These are phyloP conservation scores for Sisyra nigra DNA, from an alignment of 2,888 invertebrate genomes.

Conservation along the genomic window DNA sequence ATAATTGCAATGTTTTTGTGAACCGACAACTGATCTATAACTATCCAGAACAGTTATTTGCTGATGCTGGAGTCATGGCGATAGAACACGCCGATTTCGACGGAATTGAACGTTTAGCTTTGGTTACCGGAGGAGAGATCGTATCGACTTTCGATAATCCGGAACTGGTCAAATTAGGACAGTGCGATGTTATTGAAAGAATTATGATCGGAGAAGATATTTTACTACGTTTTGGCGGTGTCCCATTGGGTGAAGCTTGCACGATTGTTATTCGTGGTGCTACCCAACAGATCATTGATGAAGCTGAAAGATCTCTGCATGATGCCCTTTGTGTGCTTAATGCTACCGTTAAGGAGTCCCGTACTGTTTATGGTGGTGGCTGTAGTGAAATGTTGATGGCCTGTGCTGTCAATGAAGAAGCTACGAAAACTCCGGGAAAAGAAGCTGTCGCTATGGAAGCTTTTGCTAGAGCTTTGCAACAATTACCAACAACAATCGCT, in stretches of 20 bases:
- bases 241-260: slow-evolving; percentile 90
- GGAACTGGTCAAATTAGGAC: slow-evolving; percentile 78
- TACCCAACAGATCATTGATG: slow-evolving; percentile 95
- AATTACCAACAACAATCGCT: slow-evolving; percentile 88
- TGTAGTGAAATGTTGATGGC: slow-evolving; percentile 97
- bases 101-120: slow-evolving; percentile 91
- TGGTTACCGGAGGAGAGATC: slow-evolving; percentile 97
- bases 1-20: slow-evolving; percentile 95
- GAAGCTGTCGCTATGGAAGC: slow-evolving; percentile 96
- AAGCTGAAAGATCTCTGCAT: slow-evolving; percentile 95
- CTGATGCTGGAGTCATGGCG: slow-evolving; percentile 96
- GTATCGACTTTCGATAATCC: slow-evolving; percentile 96
- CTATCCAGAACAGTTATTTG: slow-evolving; percentile 98
- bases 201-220: slow-evolving; percentile 97
- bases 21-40: slow-evolving; percentile 99
- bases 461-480: slow-evolving; percentile 75
- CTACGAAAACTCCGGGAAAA: slow-evolving; percentile 84
- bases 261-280: slow-evolving; percentile 94
- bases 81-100: slow-evolving; percentile 99
- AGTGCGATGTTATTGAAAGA: slow-evolving; percentile 91
- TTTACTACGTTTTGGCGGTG: slow-evolving; percentile 86
- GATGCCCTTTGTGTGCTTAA: slow-evolving; percentile 95
- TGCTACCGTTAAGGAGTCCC: slow-evolving; percentile 87
- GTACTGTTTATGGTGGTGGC: slow-evolving; percentile 83
- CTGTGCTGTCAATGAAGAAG: slow-evolving; percentile 69